Conservation (phyloP, 2,113 vertebrate species). For the Rhodinocichla rosea region DNA sequence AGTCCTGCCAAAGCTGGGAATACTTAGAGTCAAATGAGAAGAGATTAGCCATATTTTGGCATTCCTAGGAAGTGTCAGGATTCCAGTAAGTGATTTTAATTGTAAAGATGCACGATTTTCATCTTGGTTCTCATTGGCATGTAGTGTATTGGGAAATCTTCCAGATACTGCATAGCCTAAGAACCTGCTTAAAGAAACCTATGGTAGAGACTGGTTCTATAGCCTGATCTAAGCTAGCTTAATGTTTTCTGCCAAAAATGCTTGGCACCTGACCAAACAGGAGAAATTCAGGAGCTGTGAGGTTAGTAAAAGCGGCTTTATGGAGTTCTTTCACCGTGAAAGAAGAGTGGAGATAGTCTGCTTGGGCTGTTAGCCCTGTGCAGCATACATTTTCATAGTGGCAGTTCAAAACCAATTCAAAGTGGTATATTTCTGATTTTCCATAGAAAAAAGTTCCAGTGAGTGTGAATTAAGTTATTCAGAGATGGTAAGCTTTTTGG, state of each 20-base stretch:
- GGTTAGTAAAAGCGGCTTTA: neutral
- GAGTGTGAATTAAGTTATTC: neutral
- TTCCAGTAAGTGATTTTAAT: neutral
- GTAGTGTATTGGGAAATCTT: neutral
- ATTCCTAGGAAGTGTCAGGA: neutral
- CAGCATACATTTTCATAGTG: neutral
- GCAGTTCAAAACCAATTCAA: neutral
- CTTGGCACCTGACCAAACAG: neutral
- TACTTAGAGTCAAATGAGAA: neutral
- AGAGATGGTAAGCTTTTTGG: neutral
- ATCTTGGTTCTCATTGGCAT: neutral
- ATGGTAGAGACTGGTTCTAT: neutral
- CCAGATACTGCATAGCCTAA: neutral
- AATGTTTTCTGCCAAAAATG: neutral
- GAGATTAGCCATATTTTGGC: neutral
- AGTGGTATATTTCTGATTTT: neutral
- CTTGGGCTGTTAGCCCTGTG: neutral
- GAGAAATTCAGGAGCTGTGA: neutral
- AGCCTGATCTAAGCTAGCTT: neutral
- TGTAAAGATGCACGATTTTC: fast-evolving
- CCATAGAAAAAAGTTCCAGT: neutral
- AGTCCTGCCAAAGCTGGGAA: neutral
- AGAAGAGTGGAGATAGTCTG: neutral
- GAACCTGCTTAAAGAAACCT: neutral
- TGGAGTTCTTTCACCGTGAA: neutral